These are phyloP conservation scores for Helleia helle DNA, from an alignment of 2,888 invertebrate genomes.

Conservation along the genomic window DNA sequence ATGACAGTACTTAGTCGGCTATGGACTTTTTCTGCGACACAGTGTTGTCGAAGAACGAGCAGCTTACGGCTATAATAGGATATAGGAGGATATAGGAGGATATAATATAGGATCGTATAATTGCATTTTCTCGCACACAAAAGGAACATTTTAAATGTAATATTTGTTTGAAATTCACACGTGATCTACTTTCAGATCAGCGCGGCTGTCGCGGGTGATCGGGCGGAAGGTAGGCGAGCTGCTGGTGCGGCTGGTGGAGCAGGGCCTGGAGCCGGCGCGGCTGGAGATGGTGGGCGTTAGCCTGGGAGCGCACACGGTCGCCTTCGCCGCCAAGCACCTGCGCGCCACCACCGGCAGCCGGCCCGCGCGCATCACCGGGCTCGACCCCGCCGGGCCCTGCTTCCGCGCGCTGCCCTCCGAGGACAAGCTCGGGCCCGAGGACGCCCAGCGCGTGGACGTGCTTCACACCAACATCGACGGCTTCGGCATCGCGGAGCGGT, in stretches of 20 bases:
- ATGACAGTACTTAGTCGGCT: too few relatives aligned
- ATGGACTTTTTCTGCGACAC: too few relatives aligned
- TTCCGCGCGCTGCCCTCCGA: constrained; percentile 38
- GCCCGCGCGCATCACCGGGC: constrained; percentile 44
- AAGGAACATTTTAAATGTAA: too few relatives aligned
- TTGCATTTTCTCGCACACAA: too few relatives aligned
- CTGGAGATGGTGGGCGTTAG: constrained; percentile 53
- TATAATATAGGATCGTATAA: too few relatives aligned
- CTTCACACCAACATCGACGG: constrained; percentile 64
- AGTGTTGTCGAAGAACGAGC: too few relatives aligned
- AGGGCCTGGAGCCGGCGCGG: constrained; percentile 41
- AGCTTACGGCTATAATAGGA: too few relatives aligned
- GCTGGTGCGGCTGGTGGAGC: constrained; percentile 36
- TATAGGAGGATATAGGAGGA: too few relatives aligned
- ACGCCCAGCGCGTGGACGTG: constrained; percentile 44
- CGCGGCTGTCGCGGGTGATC: constrained; percentile 40
- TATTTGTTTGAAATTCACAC: too few relatives aligned
- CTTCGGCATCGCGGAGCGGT: constrained; percentile 52
- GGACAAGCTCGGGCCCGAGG: constrained; percentile 34
- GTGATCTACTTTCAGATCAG: constrained; percentile 54
- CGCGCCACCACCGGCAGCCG: constrained; percentile 44
- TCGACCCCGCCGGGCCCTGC: constrained; percentile 63
- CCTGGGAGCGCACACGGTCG: constrained; percentile 48
- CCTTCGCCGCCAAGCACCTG: constrained; percentile 50
- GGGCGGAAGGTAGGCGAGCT: constrained; percentile 52